Percentiles rank a stretch among this genome's conserved stretches.
phyloP scores from a whole-genome alignment of 1,140 invertebrate genomes.

The Drosophila orosa region DNA sequence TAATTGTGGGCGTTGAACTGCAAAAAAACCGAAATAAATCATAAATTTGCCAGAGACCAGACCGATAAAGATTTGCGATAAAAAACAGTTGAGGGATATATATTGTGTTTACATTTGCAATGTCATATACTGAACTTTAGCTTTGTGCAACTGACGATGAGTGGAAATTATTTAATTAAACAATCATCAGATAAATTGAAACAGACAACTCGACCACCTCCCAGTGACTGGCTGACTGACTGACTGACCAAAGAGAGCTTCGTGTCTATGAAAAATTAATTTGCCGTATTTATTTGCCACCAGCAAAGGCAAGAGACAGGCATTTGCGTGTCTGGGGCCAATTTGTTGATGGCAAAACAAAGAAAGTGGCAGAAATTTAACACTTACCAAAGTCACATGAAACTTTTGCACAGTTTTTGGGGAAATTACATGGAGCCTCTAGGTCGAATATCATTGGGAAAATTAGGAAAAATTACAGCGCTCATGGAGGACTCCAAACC shows the following conservation, averaged over 20 bases:
- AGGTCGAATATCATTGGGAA: slow-evolving; percentile 22
- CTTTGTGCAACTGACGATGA: slow-evolving; percentile 36
- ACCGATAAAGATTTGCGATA: slow-evolving; percentile 43
- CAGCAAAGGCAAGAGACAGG: slow-evolving; percentile 23
- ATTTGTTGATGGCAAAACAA: slow-evolving; percentile 66
- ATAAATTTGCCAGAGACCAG: slow-evolving; percentile 38
- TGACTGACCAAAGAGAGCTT: slow-evolving; percentile 33
- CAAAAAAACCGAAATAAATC: slow-evolving; percentile 62
- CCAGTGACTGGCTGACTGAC: neutral
- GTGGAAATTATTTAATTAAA: slow-evolving; percentile 77
- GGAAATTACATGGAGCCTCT: neutral
- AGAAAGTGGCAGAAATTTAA: slow-evolving; percentile 71
- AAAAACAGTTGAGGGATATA: slow-evolving; percentile 29
- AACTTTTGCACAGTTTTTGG: slow-evolving; percentile 24
- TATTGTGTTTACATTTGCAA: slow-evolving; percentile 34
- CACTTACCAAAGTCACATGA: slow-evolving; percentile 58
- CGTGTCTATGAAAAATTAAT: slow-evolving; percentile 77
- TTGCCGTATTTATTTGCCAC: slow-evolving; percentile 38
- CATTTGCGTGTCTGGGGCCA: slow-evolving; percentile 65
- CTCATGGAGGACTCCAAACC: slow-evolving; percentile 43
- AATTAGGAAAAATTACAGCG: slow-evolving; percentile 10
- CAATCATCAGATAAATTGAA: slow-evolving; percentile 50
- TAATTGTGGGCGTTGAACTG: slow-evolving; percentile 82
- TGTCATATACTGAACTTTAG: slow-evolving; percentile 55
- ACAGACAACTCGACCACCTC: slow-evolving; percentile 15